These are phyloP conservation scores for Xiphophorus hellerii DNA, from an alignment of 2,113 vertebrate genomes.

Conservation along the genomic window DNA sequence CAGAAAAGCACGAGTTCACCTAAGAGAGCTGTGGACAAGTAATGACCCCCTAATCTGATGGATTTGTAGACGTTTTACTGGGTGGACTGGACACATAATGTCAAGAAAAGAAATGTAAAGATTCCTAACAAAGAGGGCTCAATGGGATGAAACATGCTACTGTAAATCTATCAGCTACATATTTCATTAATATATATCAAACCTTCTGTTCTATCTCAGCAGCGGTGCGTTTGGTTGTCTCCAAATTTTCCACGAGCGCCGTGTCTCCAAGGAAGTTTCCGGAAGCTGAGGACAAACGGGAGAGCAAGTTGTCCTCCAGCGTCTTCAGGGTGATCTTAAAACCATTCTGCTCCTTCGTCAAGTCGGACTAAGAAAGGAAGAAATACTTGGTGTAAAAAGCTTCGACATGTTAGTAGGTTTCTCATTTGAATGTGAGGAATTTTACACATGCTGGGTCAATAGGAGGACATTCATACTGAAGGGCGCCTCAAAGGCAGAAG, in stretches of 20 bases:
- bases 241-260: conserved; percentile 90
- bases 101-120: no score
- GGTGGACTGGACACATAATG: no score
- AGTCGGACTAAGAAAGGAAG: conserved; percentile 80
- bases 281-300: conserved; percentile 91
- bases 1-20: no score
- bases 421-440: conserved; percentile 20
- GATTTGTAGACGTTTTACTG: no score
- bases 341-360: conserved; percentile 94
- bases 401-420: neutral
- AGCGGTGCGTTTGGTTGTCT: conserved; percentile 91
- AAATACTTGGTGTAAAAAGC: conserved; percentile 44
- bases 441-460: conserved; percentile 41
- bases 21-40: no score
- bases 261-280: conserved; percentile 94
- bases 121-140: no score
- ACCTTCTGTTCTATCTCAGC: conserved; percentile 93
- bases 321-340: conserved; percentile 98
- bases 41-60: no score
- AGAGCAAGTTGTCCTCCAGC: conserved; percentile 91
- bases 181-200: neutral
- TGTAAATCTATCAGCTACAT: neutral
- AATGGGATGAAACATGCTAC: no score
- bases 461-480: conserved; percentile 44
- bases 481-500: conserved; percentile 57